Percentiles rank a stretch among this genome's conserved stretches.
Evolutionary conservation across 1,140 invertebrate species (phyloP).

Genomic region (Zaprionus africanus): DNA sequence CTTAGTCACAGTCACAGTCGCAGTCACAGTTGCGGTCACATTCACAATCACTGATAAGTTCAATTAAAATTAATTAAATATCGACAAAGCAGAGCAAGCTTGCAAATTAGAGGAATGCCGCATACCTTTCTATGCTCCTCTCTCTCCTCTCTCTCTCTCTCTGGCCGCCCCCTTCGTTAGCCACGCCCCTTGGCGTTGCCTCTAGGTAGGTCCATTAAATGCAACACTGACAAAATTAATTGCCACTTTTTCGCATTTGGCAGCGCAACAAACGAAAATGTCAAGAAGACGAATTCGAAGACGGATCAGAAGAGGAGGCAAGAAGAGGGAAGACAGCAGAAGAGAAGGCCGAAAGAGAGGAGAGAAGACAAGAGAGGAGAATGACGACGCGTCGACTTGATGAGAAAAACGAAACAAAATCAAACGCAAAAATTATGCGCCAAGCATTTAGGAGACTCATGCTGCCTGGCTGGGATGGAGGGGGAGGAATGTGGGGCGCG

Average conservation of each 20-base stretch:
- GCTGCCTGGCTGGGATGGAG: background rate
- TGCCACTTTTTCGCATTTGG: conserved; percentile 80
- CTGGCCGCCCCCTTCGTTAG: background rate
- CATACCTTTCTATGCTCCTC: background rate
- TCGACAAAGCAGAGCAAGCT: conserved; percentile 26
- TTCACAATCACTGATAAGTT: conserved; percentile 57
- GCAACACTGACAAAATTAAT: conserved; percentile 82
- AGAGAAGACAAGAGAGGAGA: conserved; percentile 20
- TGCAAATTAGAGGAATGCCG: conserved; percentile 3
- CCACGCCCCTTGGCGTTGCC: background rate
- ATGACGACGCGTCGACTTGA: background rate
- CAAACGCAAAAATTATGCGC: conserved; percentile 45
- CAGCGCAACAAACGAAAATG: conserved; percentile 80
- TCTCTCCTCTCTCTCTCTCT: no score
- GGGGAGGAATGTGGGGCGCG: background rate
- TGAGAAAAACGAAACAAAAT: conserved; percentile 41
- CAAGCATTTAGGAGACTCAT: conserved; percentile 33
- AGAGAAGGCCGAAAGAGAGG: background rate
- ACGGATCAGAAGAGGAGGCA: conserved; percentile 25
- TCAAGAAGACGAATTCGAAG: conserved; percentile 51
- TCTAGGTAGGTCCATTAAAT: conserved; percentile 70
- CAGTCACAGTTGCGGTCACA: conserved; percentile 17
- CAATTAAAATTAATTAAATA: conserved; percentile 75
- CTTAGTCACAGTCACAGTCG: conserved; percentile 22
- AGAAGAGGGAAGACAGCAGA: conserved; percentile 1